phyloP scores from a whole-genome alignment of 2,888 invertebrate species.

The Caenorhabditis auriculariae region DNA sequence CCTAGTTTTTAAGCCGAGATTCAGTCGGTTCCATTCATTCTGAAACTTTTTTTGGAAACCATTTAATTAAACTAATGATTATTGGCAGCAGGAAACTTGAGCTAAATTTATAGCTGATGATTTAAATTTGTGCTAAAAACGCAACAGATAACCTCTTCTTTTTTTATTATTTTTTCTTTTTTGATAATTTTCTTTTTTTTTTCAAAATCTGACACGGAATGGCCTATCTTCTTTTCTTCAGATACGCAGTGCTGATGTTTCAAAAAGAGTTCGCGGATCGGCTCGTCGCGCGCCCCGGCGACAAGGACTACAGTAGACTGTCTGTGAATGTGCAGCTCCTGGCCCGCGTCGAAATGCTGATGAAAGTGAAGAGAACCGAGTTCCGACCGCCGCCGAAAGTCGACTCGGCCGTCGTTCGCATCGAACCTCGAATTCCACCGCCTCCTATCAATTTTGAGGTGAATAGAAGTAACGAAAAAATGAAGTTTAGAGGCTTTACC shows the following conservation, averaged over 20 bases:
- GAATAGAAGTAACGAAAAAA: too few relatives aligned
- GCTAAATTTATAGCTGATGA: too few relatives aligned
- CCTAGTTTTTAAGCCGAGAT: too few relatives aligned
- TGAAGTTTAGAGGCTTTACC: not conserved
- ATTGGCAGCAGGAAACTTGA: too few relatives aligned
- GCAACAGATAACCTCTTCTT: too few relatives aligned
- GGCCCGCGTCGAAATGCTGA: conserved; percentile 79
- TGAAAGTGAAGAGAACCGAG: conserved; percentile 91
- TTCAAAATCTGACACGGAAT: too few relatives aligned
- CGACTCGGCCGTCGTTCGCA: conserved; percentile 93
- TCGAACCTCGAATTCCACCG: conserved; percentile 95
- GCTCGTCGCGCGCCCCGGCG: conserved; percentile 92
- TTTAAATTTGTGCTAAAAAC: too few relatives aligned
- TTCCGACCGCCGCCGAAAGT: conserved; percentile 96
- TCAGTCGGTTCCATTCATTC: too few relatives aligned
- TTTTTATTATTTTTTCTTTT: too few relatives aligned
- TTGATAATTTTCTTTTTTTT: not conserved
- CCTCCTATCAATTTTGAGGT: conserved; percentile 68
- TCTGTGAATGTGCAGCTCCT: conserved; percentile 94
- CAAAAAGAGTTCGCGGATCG: conserved; percentile 97
- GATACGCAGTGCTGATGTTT: conserved; percentile 97
- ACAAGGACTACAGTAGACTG: conserved; percentile 91
- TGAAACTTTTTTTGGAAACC: too few relatives aligned
- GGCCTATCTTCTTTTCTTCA: conserved; percentile 62
- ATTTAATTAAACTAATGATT: too few relatives aligned